Evolutionary conservation across 2,888 invertebrate species (phyloP).

Genomic region (Opisthograptis luteolata): DNA sequence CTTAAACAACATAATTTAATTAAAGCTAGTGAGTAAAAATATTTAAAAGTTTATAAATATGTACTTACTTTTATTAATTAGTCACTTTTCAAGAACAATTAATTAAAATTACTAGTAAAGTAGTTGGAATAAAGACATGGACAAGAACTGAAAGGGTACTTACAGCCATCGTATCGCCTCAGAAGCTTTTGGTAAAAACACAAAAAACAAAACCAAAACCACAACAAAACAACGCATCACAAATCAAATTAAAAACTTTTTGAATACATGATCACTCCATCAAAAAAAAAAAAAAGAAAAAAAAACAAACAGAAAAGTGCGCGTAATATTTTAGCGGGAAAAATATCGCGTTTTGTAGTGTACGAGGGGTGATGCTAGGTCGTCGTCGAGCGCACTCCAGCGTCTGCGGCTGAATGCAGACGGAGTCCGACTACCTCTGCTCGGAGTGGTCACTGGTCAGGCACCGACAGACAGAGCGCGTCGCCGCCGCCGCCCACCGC

Average conservation of each 20-base stretch:
- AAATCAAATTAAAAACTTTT: conserved; percentile 46
- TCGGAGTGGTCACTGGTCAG: conserved; percentile 66
- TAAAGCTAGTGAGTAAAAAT: too few relatives aligned
- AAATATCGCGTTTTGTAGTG: conserved; percentile 34
- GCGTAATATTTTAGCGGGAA: conserved; percentile 73
- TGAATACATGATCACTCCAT: conserved; percentile 22
- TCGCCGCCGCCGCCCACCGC: conserved; percentile 44
- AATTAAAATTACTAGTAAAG: not conserved
- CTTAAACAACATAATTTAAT: too few relatives aligned
- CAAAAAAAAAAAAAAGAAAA: conserved; percentile 26
- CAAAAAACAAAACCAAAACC: conserved; percentile 76
- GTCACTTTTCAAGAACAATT: too few relatives aligned
- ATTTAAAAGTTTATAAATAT: too few relatives aligned
- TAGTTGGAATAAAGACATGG: not conserved
- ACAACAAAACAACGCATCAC: conserved; percentile 77
- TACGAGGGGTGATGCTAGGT: conserved; percentile 40
- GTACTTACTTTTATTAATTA: too few relatives aligned
- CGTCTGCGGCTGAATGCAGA: conserved; percentile 65
- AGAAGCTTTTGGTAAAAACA: conserved; percentile 73
- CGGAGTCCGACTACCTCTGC: conserved; percentile 51
- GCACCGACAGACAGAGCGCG: conserved; percentile 47
- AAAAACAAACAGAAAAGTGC: conserved; percentile 38
- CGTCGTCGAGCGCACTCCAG: conserved; percentile 53
- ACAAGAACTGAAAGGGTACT: conserved; percentile 50
- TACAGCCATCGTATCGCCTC: conserved; percentile 81